These are phyloP conservation scores for Periparus ater DNA, from an alignment of 2,797 vertebrate species.

Conservation along the genomic window DNA sequence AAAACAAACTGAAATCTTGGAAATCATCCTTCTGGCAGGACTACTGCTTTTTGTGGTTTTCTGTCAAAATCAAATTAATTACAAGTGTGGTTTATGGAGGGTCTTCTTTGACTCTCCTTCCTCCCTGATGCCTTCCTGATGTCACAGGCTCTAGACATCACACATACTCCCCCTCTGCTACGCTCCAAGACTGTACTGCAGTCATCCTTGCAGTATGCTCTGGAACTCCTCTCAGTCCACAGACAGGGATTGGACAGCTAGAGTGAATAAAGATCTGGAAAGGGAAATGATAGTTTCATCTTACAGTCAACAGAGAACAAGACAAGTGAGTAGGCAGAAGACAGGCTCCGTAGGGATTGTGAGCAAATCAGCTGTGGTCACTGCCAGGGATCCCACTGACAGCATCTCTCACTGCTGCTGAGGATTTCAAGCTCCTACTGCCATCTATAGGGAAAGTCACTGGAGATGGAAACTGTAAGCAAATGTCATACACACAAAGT, in stretches of 20 bases:
- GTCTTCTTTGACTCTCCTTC: neutral
- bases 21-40: neutral
- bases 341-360: neutral
- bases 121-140: neutral
- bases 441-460: neutral
- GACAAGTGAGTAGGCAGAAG: neutral
- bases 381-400: neutral
- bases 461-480: neutral
- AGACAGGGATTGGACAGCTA: neutral
- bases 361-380: neutral
- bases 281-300: neutral
- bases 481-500: fast-evolving
- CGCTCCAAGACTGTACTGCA: neutral
- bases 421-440: neutral
- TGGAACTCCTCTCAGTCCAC: neutral
- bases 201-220: neutral
- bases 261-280: neutral
- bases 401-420: neutral
- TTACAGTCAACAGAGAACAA: neutral
- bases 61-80: neutral
- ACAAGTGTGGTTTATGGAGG: neutral
- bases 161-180: neutral
- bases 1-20: neutral
- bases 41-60: neutral
- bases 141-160: neutral